Base-by-base conservation (phyloP, 35 echinoderm and acorn worm genomes). In the Ophiothrix spiculata region DNA sequence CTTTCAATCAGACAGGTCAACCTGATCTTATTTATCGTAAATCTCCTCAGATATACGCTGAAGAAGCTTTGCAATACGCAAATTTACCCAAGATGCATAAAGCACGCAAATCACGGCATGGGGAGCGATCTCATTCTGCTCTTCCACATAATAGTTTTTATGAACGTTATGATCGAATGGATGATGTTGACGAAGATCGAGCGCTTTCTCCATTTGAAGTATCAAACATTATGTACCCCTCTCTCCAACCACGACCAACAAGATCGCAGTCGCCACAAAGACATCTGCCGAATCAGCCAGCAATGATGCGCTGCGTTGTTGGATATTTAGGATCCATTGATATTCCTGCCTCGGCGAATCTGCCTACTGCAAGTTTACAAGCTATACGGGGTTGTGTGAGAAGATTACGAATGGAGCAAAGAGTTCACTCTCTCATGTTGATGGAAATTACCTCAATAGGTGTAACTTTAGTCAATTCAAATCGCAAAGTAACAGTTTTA, bases 241-340 rank as follows among this genome's bases (percentile, higher is more conserved):
- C 81, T 19, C 29, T 64, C 12, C 54, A 37, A 35, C 54, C 81
- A 11, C 42, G 63, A 17, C 6, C 80, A n/a, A 37, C 42, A 23
- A 63, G 45, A 37, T 56, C 81, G 23, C 46, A 32, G 25, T 56
- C 81, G 34, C 81, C 32, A 35, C 81, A 84, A 11, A 60, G 42
- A 36, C 40, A 33, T 46, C 63, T 23, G 32, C 19, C 88, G 46
- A 38, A 64, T 37, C 80, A 87, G 21, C 56, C 41, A 13, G 75
- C 60, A 16, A 79, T 88, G 11, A 88, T 93, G 80, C 75, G 78
- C 49, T 89, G 87, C 31, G 81, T 97, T 29, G 87, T 99, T 77
- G 96, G 96, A 23, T 99, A 99, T 64, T 75, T 99, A 15, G 96
- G 96, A n/a, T 99, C 96, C 36, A 93, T 99, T 80, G 96, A 99